Evolutionary conservation across 2,888 invertebrate species (phyloP), one percentile per base, ranked within the genome.

Genomic region (Noctuana brunneofusca): DNA sequence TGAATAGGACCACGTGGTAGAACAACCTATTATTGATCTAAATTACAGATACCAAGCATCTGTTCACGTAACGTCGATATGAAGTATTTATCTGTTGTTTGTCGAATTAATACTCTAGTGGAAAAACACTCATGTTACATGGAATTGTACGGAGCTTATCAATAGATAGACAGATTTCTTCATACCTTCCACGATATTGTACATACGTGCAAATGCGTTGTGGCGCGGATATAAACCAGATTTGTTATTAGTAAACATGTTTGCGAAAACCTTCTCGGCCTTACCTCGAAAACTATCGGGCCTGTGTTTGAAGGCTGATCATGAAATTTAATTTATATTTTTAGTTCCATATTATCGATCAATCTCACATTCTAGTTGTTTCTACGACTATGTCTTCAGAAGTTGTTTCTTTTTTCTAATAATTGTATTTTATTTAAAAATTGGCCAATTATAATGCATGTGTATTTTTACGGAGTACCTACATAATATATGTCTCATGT

Each of bases 41-140:
- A 48, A 24, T 48, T 32, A 20, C 32, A 30, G 27, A 30, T 30
- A 56, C 46, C 43, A 30, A 18, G 27, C 14, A 58, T 30, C 20
- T 27, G 63, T 43, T 20, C 22, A 53, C 41, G 52, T 57, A 57
- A 57, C 66, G 20, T 54, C 38, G 18, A 54, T 49, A 49, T 12
- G 18, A 0, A 38, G 24, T 14, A 52, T 46, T 59, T 35, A 62
- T 62, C 55, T 49, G 41, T 20, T 55, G 41, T 56, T 56, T 62
- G 55, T 56, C 62, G 30, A 50, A 62, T 62, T 56, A 48, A 56
- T 63, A 30, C 60, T 38, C 52, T 41, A 63, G 64, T 58, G 69
- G 71, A 71, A 71, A 70, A 70, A 65, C 64, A 68, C 70, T 64
- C 43, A 43, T 43, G 58, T 54, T 58, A 54, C 20, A 64, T 48